Conservation (phyloP, 2,888 invertebrate genomes). For the Venustoraphidia nigricollis region DNA sequence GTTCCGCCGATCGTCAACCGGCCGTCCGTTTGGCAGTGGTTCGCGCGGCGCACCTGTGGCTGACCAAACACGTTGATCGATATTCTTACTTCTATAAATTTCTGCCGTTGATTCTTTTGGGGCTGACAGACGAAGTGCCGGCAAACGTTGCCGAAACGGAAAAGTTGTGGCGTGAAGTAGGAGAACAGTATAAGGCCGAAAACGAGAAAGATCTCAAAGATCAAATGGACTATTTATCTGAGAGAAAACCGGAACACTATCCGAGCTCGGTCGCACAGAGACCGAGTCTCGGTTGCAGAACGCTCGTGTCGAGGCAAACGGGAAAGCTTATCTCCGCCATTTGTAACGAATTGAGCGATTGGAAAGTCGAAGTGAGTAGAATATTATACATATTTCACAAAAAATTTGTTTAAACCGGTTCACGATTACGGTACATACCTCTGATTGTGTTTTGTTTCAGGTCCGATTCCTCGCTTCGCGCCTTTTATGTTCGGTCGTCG, state of each 20-base stretch:
- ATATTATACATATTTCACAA: background rate
- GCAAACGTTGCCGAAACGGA: conserved; percentile 50
- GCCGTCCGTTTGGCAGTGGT: conserved; percentile 64
- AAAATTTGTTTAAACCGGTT: background rate
- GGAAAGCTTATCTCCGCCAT: conserved; percentile 60
- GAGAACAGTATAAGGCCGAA: conserved; percentile 65
- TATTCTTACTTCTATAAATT: conserved; percentile 82
- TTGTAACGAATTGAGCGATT: conserved; percentile 55
- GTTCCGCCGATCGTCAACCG: conserved; percentile 72
- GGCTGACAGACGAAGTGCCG: conserved; percentile 68
- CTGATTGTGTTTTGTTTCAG: conserved; percentile 25
- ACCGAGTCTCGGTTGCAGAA: conserved; percentile 79
- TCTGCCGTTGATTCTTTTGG: conserved; percentile 70
- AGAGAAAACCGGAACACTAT: conserved; percentile 49
- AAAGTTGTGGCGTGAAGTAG: conserved; percentile 54
- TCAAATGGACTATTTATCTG: conserved; percentile 57
- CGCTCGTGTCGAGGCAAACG: conserved; percentile 58
- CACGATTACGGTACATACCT: background rate
- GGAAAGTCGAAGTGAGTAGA: conserved; percentile 43
- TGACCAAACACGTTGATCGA: conserved; percentile 62
- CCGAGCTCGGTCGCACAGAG: conserved; percentile 47
- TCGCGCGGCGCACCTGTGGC: conserved; percentile 60
- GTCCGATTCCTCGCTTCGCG: conserved; percentile 52
- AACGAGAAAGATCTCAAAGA: conserved; percentile 80
- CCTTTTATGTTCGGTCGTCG: conserved; percentile 51